A percentile compares a stretch with the other conserved stretches of the same genome.
These are phyloP conservation scores for Perodicticus potto DNA, from an alignment of 2,797 vertebrate genomes.

Conservation along the genomic window DNA sequence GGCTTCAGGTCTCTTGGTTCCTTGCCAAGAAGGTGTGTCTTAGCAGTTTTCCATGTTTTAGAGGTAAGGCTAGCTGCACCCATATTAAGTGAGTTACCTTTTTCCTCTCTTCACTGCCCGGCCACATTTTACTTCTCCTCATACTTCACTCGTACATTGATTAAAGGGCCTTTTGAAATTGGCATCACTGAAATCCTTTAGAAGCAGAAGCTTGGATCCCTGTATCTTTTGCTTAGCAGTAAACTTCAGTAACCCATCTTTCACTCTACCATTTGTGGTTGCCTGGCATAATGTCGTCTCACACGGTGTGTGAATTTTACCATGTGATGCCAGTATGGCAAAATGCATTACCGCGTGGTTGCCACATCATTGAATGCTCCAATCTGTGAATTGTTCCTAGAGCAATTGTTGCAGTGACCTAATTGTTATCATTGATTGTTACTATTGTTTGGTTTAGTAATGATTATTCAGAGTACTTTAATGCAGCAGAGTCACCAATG, in stretches of 20 bases:
- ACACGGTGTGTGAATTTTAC: constrained; percentile 74
- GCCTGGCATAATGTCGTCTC: constrained; percentile 50
- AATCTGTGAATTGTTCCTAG: constrained; percentile 17
- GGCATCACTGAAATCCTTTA: constrained; percentile 19
- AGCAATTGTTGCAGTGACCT: constrained; percentile 48
- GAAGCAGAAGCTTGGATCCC: not conserved
- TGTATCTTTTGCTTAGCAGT: constrained; percentile 15
- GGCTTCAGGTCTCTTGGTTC: not conserved
- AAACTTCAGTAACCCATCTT: constrained; percentile 2
- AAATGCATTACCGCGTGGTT: constrained; percentile 68
- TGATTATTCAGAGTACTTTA: not conserved
- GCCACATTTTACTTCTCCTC: not conserved
- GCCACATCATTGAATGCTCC: constrained; percentile 52
- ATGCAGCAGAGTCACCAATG: not conserved
- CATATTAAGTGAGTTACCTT: constrained; percentile 35
- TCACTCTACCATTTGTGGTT: constrained; percentile 10
- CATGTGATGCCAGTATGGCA: constrained; percentile 59
- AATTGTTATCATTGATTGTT: constrained; percentile 49
- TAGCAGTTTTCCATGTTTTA: not conserved
- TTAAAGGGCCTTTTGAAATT: not conserved
- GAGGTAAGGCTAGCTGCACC: not conserved
- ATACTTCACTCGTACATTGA: not conserved
- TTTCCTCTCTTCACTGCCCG: not conserved
- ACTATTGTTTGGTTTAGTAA: not conserved
- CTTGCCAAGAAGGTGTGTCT: not conserved